Evolutionary conservation across 2,797 vertebrate genomes (phyloP).

Genomic region (Hemibagrus guttatus): DNA sequence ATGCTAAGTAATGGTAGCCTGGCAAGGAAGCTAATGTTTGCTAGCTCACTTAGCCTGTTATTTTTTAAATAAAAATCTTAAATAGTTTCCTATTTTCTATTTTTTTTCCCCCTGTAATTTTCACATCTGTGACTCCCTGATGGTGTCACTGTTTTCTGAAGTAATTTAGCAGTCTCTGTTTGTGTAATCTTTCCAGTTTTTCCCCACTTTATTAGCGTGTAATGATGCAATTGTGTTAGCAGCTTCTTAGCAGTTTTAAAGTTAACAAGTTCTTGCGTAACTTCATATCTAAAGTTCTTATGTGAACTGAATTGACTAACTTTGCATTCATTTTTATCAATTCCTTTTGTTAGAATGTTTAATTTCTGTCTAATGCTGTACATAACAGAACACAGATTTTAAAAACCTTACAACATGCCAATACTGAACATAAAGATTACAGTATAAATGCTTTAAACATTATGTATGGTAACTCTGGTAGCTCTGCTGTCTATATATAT

Average conservation of each 20-base stretch:
- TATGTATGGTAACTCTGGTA: too few species aligned
- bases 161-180: too few species aligned
- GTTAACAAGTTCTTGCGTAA: not conserved
- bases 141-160: too few species aligned
- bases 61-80: not conserved
- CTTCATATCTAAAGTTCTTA: not conserved
- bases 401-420: too few species aligned
- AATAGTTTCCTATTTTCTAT: not conserved
- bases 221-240: too few species aligned
- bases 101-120: not conserved
- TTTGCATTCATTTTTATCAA: not conserved
- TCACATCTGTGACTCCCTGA: too few species aligned
- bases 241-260: not conserved
- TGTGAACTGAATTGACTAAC: too few species aligned
- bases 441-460: not conserved
- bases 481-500: not conserved
- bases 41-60: not conserved
- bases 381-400: too few species aligned
- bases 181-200: too few species aligned
- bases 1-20: not conserved
- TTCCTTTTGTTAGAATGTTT: not conserved
- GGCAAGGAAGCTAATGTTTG: not conserved
- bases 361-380: not conserved
- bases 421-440: too few species aligned
- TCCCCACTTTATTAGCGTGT: too few species aligned